phyloP scores from a whole-genome alignment of 2,888 invertebrate species.

The Leptinotarsa rubiginosa region DNA sequence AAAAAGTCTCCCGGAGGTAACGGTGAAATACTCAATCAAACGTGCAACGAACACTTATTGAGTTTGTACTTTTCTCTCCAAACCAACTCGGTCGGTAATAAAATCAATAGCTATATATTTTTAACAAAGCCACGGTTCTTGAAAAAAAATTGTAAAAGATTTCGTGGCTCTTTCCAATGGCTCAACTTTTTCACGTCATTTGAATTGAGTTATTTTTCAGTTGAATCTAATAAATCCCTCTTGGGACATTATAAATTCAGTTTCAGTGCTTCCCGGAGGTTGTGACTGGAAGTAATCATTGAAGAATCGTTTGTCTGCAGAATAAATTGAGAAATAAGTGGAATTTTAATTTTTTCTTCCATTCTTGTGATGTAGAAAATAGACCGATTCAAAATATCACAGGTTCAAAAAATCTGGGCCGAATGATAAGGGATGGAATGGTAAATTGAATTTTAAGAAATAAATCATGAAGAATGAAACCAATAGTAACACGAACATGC shows the following conservation, averaged over 20 bases:
- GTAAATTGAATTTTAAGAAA: no score
- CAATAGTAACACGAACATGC: no score
- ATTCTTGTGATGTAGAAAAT: no score
- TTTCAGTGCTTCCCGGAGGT: not conserved
- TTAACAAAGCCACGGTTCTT: constrained; percentile 52
- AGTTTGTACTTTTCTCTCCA: constrained; percentile 64
- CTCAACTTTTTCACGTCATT: constrained; percentile 7
- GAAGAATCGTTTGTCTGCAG: not conserved
- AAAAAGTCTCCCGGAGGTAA: constrained; percentile 63
- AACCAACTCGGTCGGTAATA: constrained; percentile 62
- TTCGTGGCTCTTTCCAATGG: not conserved
- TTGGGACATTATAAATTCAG: not conserved
- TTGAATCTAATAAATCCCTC: not conserved
- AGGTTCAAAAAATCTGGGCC: no score
- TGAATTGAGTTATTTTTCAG: not conserved
- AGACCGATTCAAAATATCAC: no score
- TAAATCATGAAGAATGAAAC: no score
- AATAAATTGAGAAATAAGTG: no score
- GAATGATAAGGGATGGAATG: no score
- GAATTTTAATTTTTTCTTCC: no score
- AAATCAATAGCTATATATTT: constrained; percentile 61
- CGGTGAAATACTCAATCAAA: constrained; percentile 67
- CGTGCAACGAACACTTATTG: constrained; percentile 67
- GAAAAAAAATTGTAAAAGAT: constrained; percentile 27
- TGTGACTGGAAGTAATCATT: not conserved